Percentiles rank a stretch among this genome's conserved stretches.
Evolutionary conservation across 2,888 invertebrate genomes (phyloP).

Genomic region (Caenorhabditis imperialis): DNA sequence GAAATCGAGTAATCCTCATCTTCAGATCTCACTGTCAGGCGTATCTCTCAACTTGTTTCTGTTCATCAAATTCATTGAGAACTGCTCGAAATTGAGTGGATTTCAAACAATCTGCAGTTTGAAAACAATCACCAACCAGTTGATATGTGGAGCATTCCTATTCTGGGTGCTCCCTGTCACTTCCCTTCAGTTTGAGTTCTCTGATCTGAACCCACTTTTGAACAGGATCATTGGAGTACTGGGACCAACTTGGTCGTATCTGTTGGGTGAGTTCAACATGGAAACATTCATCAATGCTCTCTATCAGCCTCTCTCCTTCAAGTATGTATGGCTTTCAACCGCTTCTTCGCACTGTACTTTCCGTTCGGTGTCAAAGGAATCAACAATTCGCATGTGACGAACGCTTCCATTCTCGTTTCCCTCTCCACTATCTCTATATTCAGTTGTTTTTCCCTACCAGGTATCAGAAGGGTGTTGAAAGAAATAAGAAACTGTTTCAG

Average conservation of each 20-base stretch:
- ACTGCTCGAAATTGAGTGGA: neutral
- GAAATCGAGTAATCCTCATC: too few relatives aligned
- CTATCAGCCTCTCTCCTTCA: slow-evolving; percentile 2
- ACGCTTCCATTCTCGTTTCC: too few relatives aligned
- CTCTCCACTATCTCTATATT: too few relatives aligned
- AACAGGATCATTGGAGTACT: slow-evolving; percentile 2
- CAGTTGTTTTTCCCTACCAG: too few relatives aligned
- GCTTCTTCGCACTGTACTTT: slow-evolving; percentile 18
- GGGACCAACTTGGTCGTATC: neutral
- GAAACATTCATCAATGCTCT: too few relatives aligned
- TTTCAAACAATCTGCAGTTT: slow-evolving; percentile 9
- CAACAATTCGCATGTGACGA: too few relatives aligned
- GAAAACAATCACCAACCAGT: slow-evolving; percentile 10
- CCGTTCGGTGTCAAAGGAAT: slow-evolving; percentile 9
- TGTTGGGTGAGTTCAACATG: neutral
- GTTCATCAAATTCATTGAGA: neutral
- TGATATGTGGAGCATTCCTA: slow-evolving; percentile 10
- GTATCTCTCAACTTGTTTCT: slow-evolving; percentile 15
- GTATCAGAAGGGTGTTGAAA: too few relatives aligned
- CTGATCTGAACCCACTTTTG: neutral
- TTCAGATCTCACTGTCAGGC: too few relatives aligned
- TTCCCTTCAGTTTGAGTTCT: neutral
- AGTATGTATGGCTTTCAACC: slow-evolving; percentile 21
- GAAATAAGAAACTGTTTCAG: too few relatives aligned
- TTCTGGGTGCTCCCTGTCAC: slow-evolving; percentile 19